These are phyloP conservation scores for Epizoanthus scotinus DNA, from an alignment of 92 coral and sea anemone genomes.

Conservation along the genomic window DNA sequence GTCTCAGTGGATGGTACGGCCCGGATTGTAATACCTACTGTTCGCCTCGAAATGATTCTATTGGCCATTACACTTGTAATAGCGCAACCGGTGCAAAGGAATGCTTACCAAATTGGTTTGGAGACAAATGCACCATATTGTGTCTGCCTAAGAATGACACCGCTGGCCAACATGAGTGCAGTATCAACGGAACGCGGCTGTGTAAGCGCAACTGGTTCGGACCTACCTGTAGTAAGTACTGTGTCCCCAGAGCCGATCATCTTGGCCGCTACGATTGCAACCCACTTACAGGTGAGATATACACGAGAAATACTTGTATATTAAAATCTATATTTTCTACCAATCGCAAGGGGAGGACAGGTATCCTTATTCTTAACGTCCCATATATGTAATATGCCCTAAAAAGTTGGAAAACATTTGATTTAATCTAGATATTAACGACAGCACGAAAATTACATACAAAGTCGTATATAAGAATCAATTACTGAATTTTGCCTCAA, in stretches of 20 bases:
- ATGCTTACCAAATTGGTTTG: conserved; percentile 78
- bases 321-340: conserved; percentile 25
- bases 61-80: conserved; percentile 63
- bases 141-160: conserved; percentile 55
- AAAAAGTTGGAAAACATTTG: no score
- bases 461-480: no score
- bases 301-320: conserved; percentile 30
- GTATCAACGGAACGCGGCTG: conserved; percentile 39
- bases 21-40: conserved; percentile 35
- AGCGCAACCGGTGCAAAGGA: conserved; percentile 59
- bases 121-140: conserved; percentile 63
- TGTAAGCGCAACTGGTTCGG: conserved; percentile 56
- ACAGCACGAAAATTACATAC: no score
- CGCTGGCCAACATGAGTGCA: conserved; percentile 59
- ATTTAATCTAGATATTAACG: no score
- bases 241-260: conserved; percentile 27
- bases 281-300: conserved; percentile 22
- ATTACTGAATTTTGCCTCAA: no score
- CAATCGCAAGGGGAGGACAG: no score
- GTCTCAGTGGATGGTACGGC: conserved; percentile 75
- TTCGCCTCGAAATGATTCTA: conserved; percentile 48
- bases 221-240: conserved; percentile 39
- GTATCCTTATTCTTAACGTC: no score
- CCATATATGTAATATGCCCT: no score
- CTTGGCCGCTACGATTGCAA: conserved; percentile 47